These are phyloP conservation scores for Psittacula derbiana DNA, from an alignment of 2,797 vertebrate genomes.

Conservation along the genomic window DNA sequence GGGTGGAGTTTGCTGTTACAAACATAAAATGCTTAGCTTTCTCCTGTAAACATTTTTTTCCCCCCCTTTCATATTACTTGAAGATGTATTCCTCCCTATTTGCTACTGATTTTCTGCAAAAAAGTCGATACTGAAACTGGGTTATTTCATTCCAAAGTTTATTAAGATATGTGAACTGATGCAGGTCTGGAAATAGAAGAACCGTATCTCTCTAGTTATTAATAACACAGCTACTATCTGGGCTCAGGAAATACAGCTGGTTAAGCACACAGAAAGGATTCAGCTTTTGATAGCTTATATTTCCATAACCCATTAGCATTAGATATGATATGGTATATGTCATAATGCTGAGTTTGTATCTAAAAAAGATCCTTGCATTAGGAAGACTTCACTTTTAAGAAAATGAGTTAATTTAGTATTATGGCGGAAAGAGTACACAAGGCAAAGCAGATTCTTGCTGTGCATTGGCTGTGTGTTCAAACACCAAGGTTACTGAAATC, in stretches of 20 bases:
- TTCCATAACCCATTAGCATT: neutral
- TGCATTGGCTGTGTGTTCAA: neutral
- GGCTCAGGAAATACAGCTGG: neutral
- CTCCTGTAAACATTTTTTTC: neutral
- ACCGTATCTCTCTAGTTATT: neutral
- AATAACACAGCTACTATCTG: neutral
- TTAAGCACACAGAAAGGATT: neutral
- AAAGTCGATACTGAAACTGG: neutral
- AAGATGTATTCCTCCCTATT: neutral
- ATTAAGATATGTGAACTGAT: neutral
- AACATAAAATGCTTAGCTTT: neutral
- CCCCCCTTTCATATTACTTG: neutral
- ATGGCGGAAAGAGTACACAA: neutral
- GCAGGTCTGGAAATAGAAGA: neutral
- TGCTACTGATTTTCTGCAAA: neutral
- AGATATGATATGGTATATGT: neutral
- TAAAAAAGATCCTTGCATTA: neutral
- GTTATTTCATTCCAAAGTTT: neutral
- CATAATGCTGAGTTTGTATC: neutral
- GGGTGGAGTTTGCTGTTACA: neutral
- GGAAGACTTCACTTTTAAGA: neutral
- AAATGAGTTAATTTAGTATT: neutral
- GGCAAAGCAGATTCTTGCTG: neutral
- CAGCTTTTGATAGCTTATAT: neutral
- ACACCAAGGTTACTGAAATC: conserved; percentile 29